Evolutionary conservation across 2,113 vertebrate genomes (phyloP), one percentile per base, ranked within the genome.

Genomic region (Hippocampus zosterae): DNA sequence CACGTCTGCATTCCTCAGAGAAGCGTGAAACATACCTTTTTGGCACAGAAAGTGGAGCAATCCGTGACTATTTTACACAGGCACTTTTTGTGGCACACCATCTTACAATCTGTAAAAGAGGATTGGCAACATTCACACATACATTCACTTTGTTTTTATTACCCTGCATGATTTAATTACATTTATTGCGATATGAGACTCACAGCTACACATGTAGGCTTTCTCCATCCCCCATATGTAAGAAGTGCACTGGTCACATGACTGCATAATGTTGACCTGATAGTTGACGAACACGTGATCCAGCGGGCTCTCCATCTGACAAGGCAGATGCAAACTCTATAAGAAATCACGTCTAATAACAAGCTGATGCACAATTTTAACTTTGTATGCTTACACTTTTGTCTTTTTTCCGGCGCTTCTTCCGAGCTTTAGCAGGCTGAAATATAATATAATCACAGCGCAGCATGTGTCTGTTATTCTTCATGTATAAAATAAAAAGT

Each of bases 141-240:
- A 7, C n/a, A 8, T 23, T 50, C n/a, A 55, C 23, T 6, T 0
- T 55, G 6, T 3, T 15, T 13, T 27, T 13, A 29, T 48, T 33
- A 21, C 7, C 3, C 2, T 65, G 16, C 6, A 44, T 10, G 21
- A 65, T 68, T 0, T n/a, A 8, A 10, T 16, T 5, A 5, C n/a
- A 52, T 66, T 16, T 1, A 27, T 37, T 6, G 19, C 6, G 40
- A 7, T 18, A 8, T 18, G 40, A 8, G 66, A 91, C 96, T 95
- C 75, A 98, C 97, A 92, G 18, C 92, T 95, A 90, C 96, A 99
- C 85, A 99, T 94, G 83, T 92, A 94, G 68, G 96, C 95, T 72
- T 97, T 98, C 74, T 99, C 97, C 97, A 99, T 99, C 70, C 92
- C 95, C 96, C 96, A 99, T 90, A 99, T 98, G 86, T 92, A 96